A percentile compares a stretch with the other conserved stretches of the same genome.
phyloP scores from a whole-genome alignment of 1,140 invertebrate genomes.

The Mya arenaria region DNA sequence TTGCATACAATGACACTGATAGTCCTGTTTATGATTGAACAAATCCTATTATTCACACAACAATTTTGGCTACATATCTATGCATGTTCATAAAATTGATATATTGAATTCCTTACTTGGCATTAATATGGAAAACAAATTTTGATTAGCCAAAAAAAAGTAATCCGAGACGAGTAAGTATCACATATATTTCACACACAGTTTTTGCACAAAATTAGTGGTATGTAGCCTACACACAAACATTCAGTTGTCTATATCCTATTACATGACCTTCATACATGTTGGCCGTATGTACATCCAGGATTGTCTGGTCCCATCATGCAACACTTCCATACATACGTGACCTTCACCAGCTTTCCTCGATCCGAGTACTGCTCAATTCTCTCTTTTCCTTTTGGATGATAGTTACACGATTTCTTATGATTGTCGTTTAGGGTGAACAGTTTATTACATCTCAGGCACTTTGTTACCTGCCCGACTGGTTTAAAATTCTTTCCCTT shows the following conservation, averaged over 20 bases:
- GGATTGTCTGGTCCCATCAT: conserved; percentile 68
- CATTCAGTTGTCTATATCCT: not conserved
- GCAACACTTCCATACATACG: conserved; percentile 76
- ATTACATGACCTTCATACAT: conserved; percentile 60
- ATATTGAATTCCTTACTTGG: no score
- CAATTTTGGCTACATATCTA: no score
- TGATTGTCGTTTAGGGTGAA: conserved; percentile 77
- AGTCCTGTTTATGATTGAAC: no score
- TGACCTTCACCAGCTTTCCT: conserved; percentile 68
- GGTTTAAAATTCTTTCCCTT: conserved; percentile 50
- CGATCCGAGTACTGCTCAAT: conserved; percentile 72
- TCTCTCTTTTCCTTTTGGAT: conserved; percentile 71
- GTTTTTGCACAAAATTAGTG: no score
- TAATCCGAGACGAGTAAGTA: no score
- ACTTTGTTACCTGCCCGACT: conserved; percentile 86
- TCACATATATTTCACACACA: no score
- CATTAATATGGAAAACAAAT: no score
- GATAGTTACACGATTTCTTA: conserved; percentile 76
- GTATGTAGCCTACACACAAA: not conserved
- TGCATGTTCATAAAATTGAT: no score
- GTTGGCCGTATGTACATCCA: conserved; percentile 75
- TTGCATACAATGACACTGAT: no score
- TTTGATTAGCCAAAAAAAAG: no score
- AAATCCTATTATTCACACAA: no score
- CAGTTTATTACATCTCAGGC: conserved; percentile 75